Percentiles rank a stretch among this genome's conserved stretches.
Conservation (phyloP, 2,888 invertebrate species). For the Hecatera dysodea region DNA sequence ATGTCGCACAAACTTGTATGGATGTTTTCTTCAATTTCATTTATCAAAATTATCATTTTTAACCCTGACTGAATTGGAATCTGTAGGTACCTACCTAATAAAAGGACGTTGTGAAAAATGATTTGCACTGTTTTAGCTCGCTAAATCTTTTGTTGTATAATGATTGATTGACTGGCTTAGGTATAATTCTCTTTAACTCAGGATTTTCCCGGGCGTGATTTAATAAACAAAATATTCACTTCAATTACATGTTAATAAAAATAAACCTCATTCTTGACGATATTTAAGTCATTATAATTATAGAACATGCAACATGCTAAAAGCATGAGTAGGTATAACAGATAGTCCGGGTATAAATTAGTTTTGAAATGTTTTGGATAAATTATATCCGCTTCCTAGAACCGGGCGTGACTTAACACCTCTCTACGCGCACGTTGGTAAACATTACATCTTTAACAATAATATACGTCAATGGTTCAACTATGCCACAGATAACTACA, state of each 20-base stretch:
- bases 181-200: slow-evolving; percentile 2
- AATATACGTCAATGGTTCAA: slow-evolving; percentile 49
- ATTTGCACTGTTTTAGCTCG: neutral
- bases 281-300: slow-evolving; percentile 38
- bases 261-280: slow-evolving; percentile 2
- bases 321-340: slow-evolving; percentile 41
- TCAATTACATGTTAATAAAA: neutral
- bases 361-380: slow-evolving; percentile 46
- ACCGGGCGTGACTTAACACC: slow-evolving; percentile 62
- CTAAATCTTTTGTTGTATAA: neutral
- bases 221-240: neutral
- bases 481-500: slow-evolving; percentile 28
- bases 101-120: neutral
- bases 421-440: slow-evolving; percentile 55
- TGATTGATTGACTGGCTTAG: neutral
- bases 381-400: slow-evolving; percentile 66
- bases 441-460: slow-evolving; percentile 64
- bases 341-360: slow-evolving; percentile 47
- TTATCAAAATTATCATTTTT: neutral
- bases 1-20: slow-evolving; percentile 8
- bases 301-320: slow-evolving; percentile 42
- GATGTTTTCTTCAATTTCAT: neutral
- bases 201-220: slow-evolving; percentile 15
- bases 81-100: neutral
- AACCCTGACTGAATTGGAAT: neutral